Base-by-base conservation (phyloP, 2,113 vertebrate genomes). In the Colaptes auratus region DNA sequence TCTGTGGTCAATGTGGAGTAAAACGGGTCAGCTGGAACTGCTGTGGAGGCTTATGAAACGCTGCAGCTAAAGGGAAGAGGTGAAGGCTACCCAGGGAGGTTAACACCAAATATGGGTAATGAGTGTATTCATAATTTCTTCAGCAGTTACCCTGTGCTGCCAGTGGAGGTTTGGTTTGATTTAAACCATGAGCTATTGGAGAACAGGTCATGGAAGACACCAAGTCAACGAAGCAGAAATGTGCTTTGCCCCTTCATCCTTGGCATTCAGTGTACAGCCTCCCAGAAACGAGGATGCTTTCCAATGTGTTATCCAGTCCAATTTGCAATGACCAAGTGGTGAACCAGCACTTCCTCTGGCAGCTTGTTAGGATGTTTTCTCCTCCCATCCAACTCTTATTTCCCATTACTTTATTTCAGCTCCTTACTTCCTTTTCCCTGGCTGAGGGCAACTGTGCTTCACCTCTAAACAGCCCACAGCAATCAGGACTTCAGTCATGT, bases 331-430 rank as follows among this genome's bases (percentile, higher is more conserved):
- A 93, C 92, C 94, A 16, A 58, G 89, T 21, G 0, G 27, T 96
- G 93, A 96, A 92, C 82, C 93, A 63, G 56, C 72, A 88, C 84
- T 89, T 95, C 86, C 87, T 75, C 83, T 95, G 81, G 81, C 80
- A 83, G 86, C 88, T 88, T 88, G 48, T 93, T 95, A 96, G 83
- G 77, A 88, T 92, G 84, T 95, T 96, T 96, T 76, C 65, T 78
- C 35, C 74, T 77, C 76, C 55, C 53, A 53, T 66, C 85, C 82
- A 86, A 81, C 74, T 94, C 80, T 10, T 64, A 73, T 89, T 95
- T 94, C 89, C 86, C 67, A 1, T 85, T 91, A 88, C 88, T 86
- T 91, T 90, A 86, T 93, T 86, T 95, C 89, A 89, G 71, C 81
- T 86, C 80, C 86, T 91, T 97, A 79, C 80, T 81, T 91, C 85